Evolutionary conservation across 2,113 vertebrate species (phyloP).

Genomic region (Heterotilapia buettikoferi): DNA sequence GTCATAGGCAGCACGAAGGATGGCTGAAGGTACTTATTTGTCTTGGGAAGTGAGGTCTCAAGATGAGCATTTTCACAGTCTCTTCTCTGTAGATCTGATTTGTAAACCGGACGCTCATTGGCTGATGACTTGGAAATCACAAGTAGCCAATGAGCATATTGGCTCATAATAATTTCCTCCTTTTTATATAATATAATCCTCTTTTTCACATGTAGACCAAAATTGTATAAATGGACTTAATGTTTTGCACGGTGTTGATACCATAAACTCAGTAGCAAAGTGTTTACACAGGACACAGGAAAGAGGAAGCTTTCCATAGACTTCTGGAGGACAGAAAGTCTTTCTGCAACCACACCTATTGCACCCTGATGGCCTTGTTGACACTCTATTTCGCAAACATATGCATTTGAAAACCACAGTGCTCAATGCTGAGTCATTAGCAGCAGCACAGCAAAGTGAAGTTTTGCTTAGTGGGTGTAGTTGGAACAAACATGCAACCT

Average conservation of each 20-base stretch:
- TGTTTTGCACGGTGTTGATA: neutral
- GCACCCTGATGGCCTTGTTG: neutral
- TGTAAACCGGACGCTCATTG: neutral
- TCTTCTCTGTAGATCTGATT: neutral
- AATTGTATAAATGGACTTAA: neutral
- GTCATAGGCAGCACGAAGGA: neutral
- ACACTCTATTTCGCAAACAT: neutral
- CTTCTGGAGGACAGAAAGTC: neutral
- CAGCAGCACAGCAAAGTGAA: neutral
- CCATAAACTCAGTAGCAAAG: neutral
- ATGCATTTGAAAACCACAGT: neutral
- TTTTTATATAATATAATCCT: neutral
- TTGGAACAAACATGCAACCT: neutral
- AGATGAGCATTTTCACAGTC: neutral
- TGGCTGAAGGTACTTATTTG: neutral
- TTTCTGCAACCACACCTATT: neutral
- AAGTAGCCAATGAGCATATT: neutral
- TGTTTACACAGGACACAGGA: neutral
- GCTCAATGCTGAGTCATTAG: neutral
- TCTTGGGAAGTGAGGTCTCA: neutral
- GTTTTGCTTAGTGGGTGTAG: neutral
- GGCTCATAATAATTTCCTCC: neutral
- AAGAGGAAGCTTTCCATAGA: neutral
- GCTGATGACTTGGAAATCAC: neutral
- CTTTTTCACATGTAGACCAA: neutral